Conservation (phyloP, 1,140 invertebrate species). For the Drosophila pachea region DNA sequence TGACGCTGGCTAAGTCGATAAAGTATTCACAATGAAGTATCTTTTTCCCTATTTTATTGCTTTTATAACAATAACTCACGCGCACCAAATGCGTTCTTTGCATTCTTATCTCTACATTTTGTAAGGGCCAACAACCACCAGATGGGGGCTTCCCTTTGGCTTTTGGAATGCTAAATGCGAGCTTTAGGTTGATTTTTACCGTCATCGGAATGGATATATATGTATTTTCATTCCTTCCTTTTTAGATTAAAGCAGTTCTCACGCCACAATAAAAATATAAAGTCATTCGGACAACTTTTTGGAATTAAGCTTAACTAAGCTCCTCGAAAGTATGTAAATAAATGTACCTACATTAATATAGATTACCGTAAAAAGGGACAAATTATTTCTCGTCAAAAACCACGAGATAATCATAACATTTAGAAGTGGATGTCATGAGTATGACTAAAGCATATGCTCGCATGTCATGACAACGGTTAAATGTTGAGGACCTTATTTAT, state of each 20-base stretch:
- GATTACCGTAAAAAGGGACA: too few species aligned
- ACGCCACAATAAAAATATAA: too few species aligned
- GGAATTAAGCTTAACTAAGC: too few species aligned
- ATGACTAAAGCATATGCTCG: constrained; percentile 32
- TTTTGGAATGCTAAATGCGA: background rate
- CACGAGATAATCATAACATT: too few species aligned
- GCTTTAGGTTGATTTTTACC: too few species aligned
- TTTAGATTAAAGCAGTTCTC: too few species aligned
- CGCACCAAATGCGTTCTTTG: constrained; percentile 53
- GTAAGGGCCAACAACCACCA: background rate
- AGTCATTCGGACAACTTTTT: too few species aligned
- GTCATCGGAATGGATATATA: too few species aligned
- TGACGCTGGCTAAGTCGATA: constrained; percentile 60
- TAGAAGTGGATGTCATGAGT: background rate
- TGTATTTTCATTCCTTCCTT: too few species aligned
- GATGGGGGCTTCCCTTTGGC: background rate
- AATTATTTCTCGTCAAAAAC: too few species aligned
- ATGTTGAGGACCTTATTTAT: constrained; percentile 36
- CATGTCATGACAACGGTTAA: constrained; percentile 62
- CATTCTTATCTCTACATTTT: constrained; percentile 13
- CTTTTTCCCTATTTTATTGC: constrained; percentile 54
- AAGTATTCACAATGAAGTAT: constrained; percentile 49
- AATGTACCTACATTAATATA: too few species aligned
- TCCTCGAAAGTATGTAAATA: too few species aligned
- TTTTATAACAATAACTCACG: constrained; percentile 52